Conservation (phyloP, 2,888 invertebrate genomes). For the Ametastegia equiseti region DNA sequence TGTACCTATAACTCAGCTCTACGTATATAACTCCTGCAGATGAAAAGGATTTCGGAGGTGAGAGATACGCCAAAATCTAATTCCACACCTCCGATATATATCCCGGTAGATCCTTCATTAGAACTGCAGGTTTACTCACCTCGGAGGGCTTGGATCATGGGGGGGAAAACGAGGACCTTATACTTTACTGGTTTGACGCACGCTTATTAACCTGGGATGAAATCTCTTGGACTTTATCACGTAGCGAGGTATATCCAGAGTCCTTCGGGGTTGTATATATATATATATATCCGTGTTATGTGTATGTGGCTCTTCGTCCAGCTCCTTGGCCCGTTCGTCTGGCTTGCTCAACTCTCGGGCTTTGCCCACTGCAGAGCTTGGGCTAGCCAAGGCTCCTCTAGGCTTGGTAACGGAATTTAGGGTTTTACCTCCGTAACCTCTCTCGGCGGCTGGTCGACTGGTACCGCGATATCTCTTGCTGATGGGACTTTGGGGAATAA, state of each 20-base stretch:
- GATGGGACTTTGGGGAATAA: constrained; percentile 70
- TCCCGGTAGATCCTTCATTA: background rate
- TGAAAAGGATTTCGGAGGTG: background rate
- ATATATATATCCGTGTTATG: background rate
- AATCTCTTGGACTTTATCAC: constrained; percentile 17
- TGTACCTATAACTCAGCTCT: background rate
- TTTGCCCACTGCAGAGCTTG: background rate
- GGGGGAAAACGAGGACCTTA: background rate
- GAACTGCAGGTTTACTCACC: background rate
- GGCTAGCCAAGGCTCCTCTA: too few species aligned
- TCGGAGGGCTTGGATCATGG: too few species aligned
- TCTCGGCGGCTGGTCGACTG: background rate
- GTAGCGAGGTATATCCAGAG: background rate
- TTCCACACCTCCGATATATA: background rate
- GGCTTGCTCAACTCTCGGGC: background rate
- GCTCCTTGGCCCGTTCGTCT: background rate
- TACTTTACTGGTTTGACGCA: constrained; percentile 41
- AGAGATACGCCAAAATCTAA: background rate
- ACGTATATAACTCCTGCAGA: background rate
- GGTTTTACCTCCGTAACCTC: constrained; percentile 28
- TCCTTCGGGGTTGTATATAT: background rate
- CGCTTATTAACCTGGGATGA: constrained; percentile 53
- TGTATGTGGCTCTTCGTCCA: background rate
- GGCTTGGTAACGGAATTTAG: constrained; percentile 52
- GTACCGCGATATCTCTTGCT: constrained; percentile 61